phyloP scores from a whole-genome alignment of 2,113 vertebrate genomes.

The Picathartes gymnocephalus region DNA sequence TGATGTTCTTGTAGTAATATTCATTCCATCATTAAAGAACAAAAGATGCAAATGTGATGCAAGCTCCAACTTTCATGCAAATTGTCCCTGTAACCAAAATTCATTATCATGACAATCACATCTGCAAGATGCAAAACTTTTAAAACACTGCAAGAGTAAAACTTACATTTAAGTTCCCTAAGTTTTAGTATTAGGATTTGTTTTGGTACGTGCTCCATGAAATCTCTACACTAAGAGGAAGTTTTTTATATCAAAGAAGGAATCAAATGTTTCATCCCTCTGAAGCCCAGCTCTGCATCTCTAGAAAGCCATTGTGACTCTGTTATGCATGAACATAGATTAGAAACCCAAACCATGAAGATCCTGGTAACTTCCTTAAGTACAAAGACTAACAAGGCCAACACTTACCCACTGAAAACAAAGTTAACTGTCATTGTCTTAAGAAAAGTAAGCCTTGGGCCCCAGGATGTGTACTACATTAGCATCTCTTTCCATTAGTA shows the following conservation, averaged over 20 bases:
- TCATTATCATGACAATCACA: neutral
- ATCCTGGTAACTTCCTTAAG: neutral
- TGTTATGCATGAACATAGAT: neutral
- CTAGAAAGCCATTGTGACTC: neutral
- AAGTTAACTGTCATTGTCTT: neutral
- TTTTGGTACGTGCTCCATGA: neutral
- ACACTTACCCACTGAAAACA: neutral
- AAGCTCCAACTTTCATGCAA: conserved; percentile 9
- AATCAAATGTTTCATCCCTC: neutral
- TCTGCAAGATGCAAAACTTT: neutral
- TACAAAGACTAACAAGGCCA: neutral
- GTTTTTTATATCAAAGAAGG: neutral
- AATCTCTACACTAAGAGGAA: neutral
- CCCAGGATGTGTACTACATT: neutral
- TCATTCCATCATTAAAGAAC: conserved; percentile 3
- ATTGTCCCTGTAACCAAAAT: neutral
- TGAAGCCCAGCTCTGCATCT: neutral
- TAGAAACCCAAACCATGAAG: neutral
- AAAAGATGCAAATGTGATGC: neutral
- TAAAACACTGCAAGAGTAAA: neutral
- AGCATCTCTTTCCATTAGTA: neutral
- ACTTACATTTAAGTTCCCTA: neutral
- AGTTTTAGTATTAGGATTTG: neutral
- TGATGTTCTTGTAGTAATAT: neutral
- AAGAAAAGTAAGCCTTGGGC: neutral